A percentile compares a stretch with the other conserved stretches of the same genome.
Evolutionary conservation across 2,797 vertebrate species (phyloP).

Genomic region (Mormyrus hasselquistii): DNA sequence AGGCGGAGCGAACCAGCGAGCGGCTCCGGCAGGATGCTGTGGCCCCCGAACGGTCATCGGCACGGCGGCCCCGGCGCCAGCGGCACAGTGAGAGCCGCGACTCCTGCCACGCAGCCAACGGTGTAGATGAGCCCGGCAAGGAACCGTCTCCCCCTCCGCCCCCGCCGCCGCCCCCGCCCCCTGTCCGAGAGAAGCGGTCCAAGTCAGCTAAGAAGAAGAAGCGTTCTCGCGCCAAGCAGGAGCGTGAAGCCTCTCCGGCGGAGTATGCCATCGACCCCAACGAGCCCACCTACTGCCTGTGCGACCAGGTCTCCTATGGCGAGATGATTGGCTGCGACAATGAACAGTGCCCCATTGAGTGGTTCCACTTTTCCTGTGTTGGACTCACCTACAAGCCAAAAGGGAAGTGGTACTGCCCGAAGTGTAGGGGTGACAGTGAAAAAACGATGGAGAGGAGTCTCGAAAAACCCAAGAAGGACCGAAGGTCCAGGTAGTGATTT

Average conservation of each 20-base stretch:
- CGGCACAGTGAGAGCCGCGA: constrained; percentile 90
- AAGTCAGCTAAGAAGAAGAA: constrained; percentile 98
- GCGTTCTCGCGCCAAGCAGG: constrained; percentile 86
- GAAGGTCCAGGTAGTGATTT: constrained; percentile 86
- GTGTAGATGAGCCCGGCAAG: constrained; percentile 67
- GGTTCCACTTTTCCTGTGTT: constrained; percentile 97
- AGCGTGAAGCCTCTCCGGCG: constrained; percentile 83
- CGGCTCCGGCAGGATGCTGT: constrained; percentile 57
- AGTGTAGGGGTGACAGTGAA: constrained; percentile 94
- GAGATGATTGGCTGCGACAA: constrained; percentile 99
- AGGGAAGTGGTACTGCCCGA: constrained; percentile 97
- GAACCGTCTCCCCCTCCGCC: constrained; percentile 65
- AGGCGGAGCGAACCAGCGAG: constrained; percentile 63
- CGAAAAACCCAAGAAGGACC: constrained; percentile 93
- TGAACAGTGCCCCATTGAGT: constrained; percentile 92
- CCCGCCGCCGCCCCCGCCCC: background rate
- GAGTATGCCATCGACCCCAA: constrained; percentile 94
- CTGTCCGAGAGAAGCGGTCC: constrained; percentile 76
- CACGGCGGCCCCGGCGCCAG: constrained; percentile 78
- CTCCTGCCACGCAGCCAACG: constrained; percentile 82
- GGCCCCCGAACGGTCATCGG: constrained; percentile 73
- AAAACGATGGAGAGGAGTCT: constrained; percentile 98
- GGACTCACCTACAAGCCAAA: constrained; percentile 96
- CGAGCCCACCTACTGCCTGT: constrained; percentile 95
- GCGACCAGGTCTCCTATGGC: constrained; percentile 92